Conservation (phyloP, 2,888 invertebrate species). For the Drosophila borealis region DNA sequence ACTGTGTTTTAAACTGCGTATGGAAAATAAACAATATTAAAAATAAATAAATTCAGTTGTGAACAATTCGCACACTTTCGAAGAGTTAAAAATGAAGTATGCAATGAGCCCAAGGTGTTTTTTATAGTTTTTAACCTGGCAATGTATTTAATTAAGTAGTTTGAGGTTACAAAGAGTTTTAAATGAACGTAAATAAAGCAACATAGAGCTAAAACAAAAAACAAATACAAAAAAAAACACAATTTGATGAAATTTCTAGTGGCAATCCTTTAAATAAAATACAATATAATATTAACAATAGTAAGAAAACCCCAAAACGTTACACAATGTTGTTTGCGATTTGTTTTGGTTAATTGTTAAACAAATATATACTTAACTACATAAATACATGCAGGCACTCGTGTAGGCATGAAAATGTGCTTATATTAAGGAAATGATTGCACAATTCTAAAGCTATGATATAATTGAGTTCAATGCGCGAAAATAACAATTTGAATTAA, state of each 20-base stretch:
- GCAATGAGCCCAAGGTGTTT: constrained; percentile 32
- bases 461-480: constrained; percentile 39
- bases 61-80: constrained; percentile 59
- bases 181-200: constrained; percentile 21
- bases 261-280: constrained; percentile 56
- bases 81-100: neutral
- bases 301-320: constrained; percentile 21
- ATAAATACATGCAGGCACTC: constrained; percentile 1
- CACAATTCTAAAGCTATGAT: constrained; percentile 51
- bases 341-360: constrained; percentile 74
- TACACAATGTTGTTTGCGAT: constrained; percentile 71
- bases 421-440: constrained; percentile 48
- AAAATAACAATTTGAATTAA: constrained; percentile 44
- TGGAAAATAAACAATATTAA: constrained; percentile 31
- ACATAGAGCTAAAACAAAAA: constrained; percentile 36
- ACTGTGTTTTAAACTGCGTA: constrained; percentile 74
- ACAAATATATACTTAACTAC: constrained; percentile 41
- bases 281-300: constrained; percentile 14
- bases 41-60: constrained; percentile 55
- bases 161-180: constrained; percentile 38
- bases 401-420: constrained; percentile 25
- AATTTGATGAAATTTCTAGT: constrained; percentile 57
- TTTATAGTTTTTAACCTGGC: constrained; percentile 69
- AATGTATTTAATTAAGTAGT: constrained; percentile 54
- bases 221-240: constrained; percentile 19